Evolutionary conservation across 2,113 vertebrate genomes (phyloP), one percentile per base, ranked within the genome.

Genomic region (Spermophilus dauricus): DNA sequence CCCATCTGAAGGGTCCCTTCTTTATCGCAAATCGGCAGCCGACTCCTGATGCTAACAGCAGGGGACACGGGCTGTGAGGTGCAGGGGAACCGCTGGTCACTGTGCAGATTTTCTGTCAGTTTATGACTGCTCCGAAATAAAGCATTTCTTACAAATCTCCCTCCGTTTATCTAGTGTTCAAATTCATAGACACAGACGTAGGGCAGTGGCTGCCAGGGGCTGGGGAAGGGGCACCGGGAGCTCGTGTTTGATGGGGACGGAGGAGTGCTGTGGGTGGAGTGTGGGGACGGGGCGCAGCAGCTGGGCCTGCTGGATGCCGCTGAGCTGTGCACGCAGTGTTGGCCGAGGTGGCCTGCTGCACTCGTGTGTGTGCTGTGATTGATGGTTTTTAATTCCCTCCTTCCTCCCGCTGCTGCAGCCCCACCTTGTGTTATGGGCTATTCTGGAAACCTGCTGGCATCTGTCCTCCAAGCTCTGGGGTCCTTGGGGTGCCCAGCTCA

Each of bases 231-330:
- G 1, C 2, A 2, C 18, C 0, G 9, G 63, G 53, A n/a, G 28
- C 8, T 2, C 1, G 13, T 1, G 11, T 65, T 42, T 17, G 12
- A 1, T 13, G 32, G 56, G 34, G 61, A 10, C 18, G 32, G 16
- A 18, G 12, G 70, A 1, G 20, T 2, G 5, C 12, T 3, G 20
- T 28, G 67, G 30, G 4, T 2, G 18, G 9, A 0, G 0, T 22
- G 2, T 4, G 2, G 0, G 42, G 2, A 2, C 30, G 2, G 0
- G 0, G 3, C n/a, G 22, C 12, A 2, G 14, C 26, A 2, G 0
- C 12, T 13, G 30, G 5, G 5, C 1, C 0, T 6, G 4, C 30
- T 53, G 0, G 11, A 4, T 22, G 32, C 13, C 1, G 0, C 58
- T 6, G 30, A 84, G 8, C 39, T 5, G n/a, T 0, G 0, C 0